Evolutionary conservation across 2,797 vertebrate genomes (phyloP).

Genomic region (Amazona finschi): DNA sequence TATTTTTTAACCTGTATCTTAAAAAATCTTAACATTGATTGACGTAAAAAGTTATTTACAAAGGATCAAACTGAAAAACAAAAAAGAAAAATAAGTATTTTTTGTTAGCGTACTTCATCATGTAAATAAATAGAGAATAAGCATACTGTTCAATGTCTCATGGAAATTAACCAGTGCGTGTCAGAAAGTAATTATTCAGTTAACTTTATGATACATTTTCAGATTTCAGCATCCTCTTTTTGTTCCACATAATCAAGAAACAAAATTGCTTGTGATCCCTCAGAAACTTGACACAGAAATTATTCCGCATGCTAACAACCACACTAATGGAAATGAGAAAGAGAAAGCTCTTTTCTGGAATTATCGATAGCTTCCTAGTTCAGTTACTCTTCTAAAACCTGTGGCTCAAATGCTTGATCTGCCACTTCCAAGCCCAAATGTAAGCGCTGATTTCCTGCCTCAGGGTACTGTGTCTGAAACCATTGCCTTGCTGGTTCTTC

Average conservation of each 20-base stretch:
- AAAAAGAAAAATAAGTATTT: neutral
- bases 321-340: neutral
- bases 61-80: neutral
- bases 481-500: neutral
- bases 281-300: neutral
- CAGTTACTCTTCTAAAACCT: neutral
- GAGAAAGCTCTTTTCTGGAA: neutral
- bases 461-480: neutral
- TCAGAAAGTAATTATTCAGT: neutral
- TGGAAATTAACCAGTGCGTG: neutral
- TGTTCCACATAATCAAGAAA: neutral
- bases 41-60: neutral
- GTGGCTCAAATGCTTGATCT: neutral
- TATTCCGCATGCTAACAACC: neutral
- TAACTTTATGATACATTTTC: neutral
- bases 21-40: neutral
- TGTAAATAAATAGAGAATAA: neutral
- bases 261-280: neutral
- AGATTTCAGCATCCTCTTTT: neutral
- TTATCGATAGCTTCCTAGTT: neutral
- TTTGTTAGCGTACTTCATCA: neutral
- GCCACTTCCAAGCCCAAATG: neutral
- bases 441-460: neutral
- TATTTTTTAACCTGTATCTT: neutral
- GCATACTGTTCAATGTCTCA: neutral